These are phyloP conservation scores for Nomada flava DNA, from an alignment of 2,888 invertebrate genomes.

Conservation along the genomic window DNA sequence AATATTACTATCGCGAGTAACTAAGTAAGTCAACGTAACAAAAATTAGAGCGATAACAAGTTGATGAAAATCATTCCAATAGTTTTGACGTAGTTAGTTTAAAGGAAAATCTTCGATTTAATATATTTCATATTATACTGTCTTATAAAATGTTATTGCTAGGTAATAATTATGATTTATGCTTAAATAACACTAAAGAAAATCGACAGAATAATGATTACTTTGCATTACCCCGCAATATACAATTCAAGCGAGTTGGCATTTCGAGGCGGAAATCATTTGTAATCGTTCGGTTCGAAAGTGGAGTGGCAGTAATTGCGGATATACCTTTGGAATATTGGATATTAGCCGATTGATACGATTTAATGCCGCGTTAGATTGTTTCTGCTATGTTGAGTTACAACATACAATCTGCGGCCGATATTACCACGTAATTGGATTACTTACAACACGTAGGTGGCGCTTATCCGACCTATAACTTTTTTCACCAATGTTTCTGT, in stretches of 20 bases:
- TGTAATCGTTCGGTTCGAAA: not conserved
- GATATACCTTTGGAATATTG: constrained; percentile 20
- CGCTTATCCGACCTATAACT: not conserved
- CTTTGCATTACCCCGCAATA: not conserved
- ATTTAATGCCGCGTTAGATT: constrained; percentile 31
- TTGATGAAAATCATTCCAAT: no score
- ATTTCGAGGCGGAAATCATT: not conserved
- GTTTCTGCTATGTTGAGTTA: constrained; percentile 22
- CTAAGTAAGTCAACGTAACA: no score
- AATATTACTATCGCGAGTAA: no score
- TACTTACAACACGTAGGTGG: constrained; percentile 32
- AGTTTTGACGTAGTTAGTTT: no score
- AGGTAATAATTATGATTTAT: no score
- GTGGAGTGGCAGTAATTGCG: constrained; percentile 2
- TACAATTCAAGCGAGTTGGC: not conserved
- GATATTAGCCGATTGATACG: not conserved
- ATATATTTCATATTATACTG: no score
- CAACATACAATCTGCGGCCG: constrained; percentile 25
- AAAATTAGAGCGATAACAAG: no score
- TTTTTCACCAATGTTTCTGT: constrained; percentile 25
- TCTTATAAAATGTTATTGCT: no score
- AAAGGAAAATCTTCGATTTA: no score
- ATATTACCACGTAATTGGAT: constrained; percentile 63
- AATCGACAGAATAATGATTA: no score
- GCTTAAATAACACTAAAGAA: no score